Conservation (phyloP, 2,888 invertebrate species). For the Metopia argyrocephala region DNA sequence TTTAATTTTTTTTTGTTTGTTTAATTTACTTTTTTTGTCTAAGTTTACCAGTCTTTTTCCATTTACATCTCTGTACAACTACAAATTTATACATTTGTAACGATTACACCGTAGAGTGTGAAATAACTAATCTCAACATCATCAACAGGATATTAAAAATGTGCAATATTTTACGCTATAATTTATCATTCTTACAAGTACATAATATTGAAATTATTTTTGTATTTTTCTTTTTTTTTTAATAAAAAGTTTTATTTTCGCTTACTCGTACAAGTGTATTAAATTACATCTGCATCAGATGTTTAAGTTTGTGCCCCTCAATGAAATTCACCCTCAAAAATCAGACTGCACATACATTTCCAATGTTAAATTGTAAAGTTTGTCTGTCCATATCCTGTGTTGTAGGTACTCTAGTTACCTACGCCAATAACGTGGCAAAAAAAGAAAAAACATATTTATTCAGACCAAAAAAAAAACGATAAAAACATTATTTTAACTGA, state of each 20-base stretch:
- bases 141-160: neutral
- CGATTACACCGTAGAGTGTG: neutral
- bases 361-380: slow-evolving; percentile 6
- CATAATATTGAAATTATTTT: neutral
- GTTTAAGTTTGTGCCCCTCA: slow-evolving; percentile 29
- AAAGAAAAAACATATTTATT: neutral
- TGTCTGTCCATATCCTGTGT: slow-evolving; percentile 34
- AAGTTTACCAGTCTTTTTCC: too few relatives aligned
- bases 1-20: too few relatives aligned
- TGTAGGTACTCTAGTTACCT: neutral
- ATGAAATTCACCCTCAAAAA: slow-evolving; percentile 26
- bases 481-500: neutral
- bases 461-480: slow-evolving; percentile 13
- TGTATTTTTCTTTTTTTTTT: neutral
- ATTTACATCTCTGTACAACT: too few relatives aligned
- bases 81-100: neutral
- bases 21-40: too few relatives aligned
- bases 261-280: slow-evolving; percentile 34
- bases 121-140: slow-evolving; percentile 1
- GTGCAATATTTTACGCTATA: neutral
- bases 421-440: neutral
- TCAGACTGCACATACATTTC: slow-evolving; percentile 11
- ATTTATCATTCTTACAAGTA: neutral
- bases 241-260: neutral
- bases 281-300: slow-evolving; percentile 51